Conservation (phyloP, 2,888 invertebrate genomes). For the Erpobdella octoculata region DNA sequence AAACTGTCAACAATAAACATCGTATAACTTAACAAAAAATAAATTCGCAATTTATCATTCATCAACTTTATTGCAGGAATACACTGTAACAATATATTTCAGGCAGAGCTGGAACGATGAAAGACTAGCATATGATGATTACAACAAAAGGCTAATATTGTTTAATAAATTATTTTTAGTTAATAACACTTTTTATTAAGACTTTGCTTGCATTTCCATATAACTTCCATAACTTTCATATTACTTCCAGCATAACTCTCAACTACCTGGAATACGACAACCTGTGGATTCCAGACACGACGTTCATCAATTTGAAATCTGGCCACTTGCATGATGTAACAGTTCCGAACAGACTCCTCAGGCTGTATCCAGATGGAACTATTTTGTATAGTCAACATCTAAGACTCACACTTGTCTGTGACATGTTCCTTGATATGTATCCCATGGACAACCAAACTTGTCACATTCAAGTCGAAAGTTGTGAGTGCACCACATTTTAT, state of each 20-base stretch:
- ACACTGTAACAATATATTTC: conserved; percentile 84
- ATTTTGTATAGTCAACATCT: conserved; percentile 63
- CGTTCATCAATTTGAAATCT: conserved; percentile 86
- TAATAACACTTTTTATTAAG: too few relatives aligned
- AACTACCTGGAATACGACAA: conserved; percentile 36
- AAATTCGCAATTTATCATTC: too few relatives aligned
- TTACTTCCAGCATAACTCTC: conserved; percentile 34
- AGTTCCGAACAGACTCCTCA: conserved; percentile 79
- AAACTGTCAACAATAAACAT: too few relatives aligned
- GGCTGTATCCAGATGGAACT: conserved; percentile 84
- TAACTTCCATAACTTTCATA: too few relatives aligned
- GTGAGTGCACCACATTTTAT: conserved; percentile 58
- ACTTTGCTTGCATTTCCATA: too few relatives aligned
- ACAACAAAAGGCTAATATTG: conserved; percentile 24
- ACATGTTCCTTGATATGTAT: conserved; percentile 63
- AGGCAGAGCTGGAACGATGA: conserved; percentile 88
- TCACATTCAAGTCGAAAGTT: conserved; percentile 69
- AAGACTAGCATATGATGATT: conserved; percentile 62
- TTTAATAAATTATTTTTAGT: neutral
- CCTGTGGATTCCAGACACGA: conserved; percentile 86
- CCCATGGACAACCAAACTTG: conserved; percentile 78
- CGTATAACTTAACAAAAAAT: too few relatives aligned
- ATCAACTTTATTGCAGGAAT: too few relatives aligned
- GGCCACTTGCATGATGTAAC: conserved; percentile 90
- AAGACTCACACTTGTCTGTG: conserved; percentile 71